Percentiles rank a stretch among this genome's conserved stretches.
Evolutionary conservation across 2,113 vertebrate genomes (phyloP).

Genomic region (Zosterops pallidus): DNA sequence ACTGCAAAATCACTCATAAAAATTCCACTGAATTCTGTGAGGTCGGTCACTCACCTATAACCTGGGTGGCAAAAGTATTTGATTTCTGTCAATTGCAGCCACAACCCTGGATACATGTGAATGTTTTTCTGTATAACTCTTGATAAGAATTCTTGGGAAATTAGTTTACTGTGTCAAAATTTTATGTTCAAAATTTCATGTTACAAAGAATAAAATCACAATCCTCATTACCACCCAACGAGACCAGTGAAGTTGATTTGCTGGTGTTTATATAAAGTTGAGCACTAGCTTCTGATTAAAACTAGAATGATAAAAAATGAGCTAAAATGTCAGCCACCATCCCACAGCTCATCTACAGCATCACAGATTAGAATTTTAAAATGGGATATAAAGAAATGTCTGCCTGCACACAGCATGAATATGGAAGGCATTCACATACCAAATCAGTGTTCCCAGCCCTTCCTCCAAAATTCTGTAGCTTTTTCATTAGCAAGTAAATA

Average conservation of each 20-base stretch:
- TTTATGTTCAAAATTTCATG: neutral
- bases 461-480: neutral
- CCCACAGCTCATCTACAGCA: conserved; percentile 8
- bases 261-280: neutral
- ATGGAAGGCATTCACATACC: neutral
- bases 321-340: conserved; percentile 6
- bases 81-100: neutral
- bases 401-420: neutral
- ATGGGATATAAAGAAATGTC: neutral
- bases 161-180: neutral
- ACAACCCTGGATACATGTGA: neutral
- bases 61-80: neutral
- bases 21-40: neutral
- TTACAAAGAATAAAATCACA: neutral
- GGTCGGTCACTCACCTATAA: neutral
- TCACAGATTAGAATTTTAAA: neutral
- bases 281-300: conserved; percentile 9
- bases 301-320: neutral
- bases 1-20: neutral
- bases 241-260: neutral
- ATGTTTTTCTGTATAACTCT: neutral
- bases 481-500: neutral
- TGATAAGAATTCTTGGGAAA: neutral
- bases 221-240: neutral
- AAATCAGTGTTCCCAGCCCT: neutral